A percentile compares a stretch with the other conserved stretches of the same genome.
Evolutionary conservation across 1,140 invertebrate genomes (phyloP).

Genomic region (Tribolium madens): DNA sequence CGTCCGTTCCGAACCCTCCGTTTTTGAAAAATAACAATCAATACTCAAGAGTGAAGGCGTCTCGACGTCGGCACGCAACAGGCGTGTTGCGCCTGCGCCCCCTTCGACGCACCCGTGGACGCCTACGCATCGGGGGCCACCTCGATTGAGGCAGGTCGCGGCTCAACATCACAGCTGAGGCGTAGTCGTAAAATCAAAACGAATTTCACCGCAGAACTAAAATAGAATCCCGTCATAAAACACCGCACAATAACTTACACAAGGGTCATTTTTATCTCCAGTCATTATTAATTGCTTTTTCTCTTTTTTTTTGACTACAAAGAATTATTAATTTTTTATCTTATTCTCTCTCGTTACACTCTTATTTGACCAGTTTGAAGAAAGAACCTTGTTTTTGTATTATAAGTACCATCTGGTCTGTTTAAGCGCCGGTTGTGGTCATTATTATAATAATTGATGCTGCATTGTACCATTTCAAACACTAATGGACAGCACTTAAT

Average conservation of each 20-base stretch:
- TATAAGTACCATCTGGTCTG: neutral
- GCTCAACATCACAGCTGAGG: slow-evolving; percentile 48
- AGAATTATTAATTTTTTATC: neutral
- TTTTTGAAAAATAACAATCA: slow-evolving; percentile 47
- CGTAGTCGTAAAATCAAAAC: slow-evolving; percentile 39
- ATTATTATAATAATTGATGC: neutral
- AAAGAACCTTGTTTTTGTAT: neutral
- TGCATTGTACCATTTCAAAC: neutral
- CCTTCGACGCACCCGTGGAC: slow-evolving; percentile 34
- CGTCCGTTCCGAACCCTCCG: neutral
- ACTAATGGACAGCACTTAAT: neutral
- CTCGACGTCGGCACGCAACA: slow-evolving; percentile 58
- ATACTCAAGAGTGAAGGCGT: slow-evolving; percentile 52
- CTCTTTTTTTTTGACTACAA: neutral
- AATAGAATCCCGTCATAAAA: slow-evolving; percentile 28
- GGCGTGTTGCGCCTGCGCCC: slow-evolving; percentile 50
- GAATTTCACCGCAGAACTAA: slow-evolving; percentile 29
- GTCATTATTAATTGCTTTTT: neutral
- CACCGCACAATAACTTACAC: slow-evolving; percentile 19
- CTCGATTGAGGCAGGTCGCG: slow-evolving; percentile 55
- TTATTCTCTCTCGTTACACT: neutral
- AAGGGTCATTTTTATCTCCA: neutral
- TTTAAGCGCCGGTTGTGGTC: neutral
- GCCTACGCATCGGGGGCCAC: slow-evolving; percentile 33
- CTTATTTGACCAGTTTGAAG: neutral